Conservation (phyloP, 2,888 invertebrate genomes). For the Mythimna impura region DNA sequence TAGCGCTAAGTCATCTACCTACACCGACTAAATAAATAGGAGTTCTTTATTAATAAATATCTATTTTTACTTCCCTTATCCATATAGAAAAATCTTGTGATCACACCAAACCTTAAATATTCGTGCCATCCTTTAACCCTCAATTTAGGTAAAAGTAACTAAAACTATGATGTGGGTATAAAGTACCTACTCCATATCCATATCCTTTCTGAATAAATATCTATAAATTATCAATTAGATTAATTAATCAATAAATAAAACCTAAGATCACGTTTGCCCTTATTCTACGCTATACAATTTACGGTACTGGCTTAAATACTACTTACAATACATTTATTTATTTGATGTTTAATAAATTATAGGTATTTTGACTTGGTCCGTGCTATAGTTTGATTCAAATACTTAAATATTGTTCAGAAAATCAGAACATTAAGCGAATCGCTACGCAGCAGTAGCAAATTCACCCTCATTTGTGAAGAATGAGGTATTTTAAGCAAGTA, state of each 20-base stretch:
- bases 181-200: neutral
- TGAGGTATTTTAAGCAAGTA: neutral
- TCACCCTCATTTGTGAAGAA: neutral
- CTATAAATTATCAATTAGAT: neutral
- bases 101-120: slow-evolving; percentile 1
- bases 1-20: slow-evolving; percentile 19
- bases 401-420: neutral
- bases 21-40: slow-evolving; percentile 37
- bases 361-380: neutral
- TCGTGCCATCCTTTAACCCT: neutral
- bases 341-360: neutral
- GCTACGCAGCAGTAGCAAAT: neutral
- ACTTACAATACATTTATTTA: slow-evolving; percentile 5
- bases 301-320: slow-evolving; percentile 5
- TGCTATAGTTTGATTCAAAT: neutral
- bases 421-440: neutral
- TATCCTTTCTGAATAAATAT: neutral
- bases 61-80: slow-evolving; percentile 16
- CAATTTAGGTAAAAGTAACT: neutral
- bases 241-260: slow-evolving; percentile 38
- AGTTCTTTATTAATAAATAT: slow-evolving; percentile 10
- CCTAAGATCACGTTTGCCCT: slow-evolving; percentile 59
- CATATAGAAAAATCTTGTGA: neutral
- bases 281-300: slow-evolving; percentile 20
- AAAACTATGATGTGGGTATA: neutral